Evolutionary conservation across 1,140 invertebrate genomes (phyloP).

Genomic region (Drosophila subobscura): DNA sequence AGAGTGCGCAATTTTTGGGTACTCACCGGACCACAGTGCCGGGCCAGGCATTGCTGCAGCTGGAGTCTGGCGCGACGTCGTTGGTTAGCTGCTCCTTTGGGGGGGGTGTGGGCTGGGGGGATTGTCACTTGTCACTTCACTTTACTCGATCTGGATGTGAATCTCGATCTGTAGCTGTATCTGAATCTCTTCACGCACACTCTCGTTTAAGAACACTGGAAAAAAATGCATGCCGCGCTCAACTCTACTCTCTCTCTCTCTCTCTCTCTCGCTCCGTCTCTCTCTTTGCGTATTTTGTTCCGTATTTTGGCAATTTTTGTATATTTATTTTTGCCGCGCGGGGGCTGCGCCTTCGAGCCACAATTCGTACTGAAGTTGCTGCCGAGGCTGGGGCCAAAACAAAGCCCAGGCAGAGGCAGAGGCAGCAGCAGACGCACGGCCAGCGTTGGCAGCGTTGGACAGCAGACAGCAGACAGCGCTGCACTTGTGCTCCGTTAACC

Average conservation of each 20-base stretch:
- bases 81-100: constrained; percentile 18
- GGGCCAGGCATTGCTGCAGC: constrained; percentile 79
- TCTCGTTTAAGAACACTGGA: background rate
- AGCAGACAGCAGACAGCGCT: constrained; percentile 33
- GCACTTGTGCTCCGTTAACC: constrained; percentile 40
- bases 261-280: no score
- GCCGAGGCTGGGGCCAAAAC: constrained; percentile 60
- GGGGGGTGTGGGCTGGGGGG: background rate
- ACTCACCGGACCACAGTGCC: constrained; percentile 83
- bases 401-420: constrained; percentile 35
- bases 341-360: constrained; percentile 25
- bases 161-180: no score
- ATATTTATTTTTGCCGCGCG: constrained; percentile 16
- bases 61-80: constrained; percentile 47
- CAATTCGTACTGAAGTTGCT: constrained; percentile 51
- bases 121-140: background rate
- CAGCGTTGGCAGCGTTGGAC: constrained; percentile 39
- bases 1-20: constrained; percentile 10
- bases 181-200: no score
- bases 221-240: background rate
- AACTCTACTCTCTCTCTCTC: no score
- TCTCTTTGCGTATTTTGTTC: background rate
- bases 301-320: background rate
- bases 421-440: no score
- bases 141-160: background rate